Percentiles rank a stretch among this genome's conserved stretches.
These are phyloP conservation scores for Lytechinus pictus DNA, from an alignment of 35 echinoderm and acorn worm genomes.

Conservation along the genomic window DNA sequence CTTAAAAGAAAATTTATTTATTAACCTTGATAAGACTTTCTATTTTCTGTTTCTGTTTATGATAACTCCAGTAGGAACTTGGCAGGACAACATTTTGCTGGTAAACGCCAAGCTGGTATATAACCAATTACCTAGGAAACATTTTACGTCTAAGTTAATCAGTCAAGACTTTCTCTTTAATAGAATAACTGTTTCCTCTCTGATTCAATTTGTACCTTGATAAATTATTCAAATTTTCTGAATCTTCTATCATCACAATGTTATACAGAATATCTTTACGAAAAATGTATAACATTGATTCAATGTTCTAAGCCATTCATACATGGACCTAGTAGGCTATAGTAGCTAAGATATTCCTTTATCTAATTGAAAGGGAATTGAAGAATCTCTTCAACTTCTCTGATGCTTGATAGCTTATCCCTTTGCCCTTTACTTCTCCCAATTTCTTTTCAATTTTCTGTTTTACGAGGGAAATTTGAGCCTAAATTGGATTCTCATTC, in stretches of 20 bases:
- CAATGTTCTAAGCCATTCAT: background rate
- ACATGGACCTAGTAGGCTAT: background rate
- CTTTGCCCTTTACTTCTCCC: background rate
- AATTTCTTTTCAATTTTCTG: constrained; percentile 14
- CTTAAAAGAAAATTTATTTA: no score
- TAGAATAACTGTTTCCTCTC: no score
- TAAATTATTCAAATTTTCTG: no score
- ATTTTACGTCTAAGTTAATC: no score
- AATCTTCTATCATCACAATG: background rate
- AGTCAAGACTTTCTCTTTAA: no score
- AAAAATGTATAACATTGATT: background rate
- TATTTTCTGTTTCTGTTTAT: no score
- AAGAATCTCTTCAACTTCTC: background rate
- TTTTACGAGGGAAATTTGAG: constrained; percentile 12
- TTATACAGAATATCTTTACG: background rate
- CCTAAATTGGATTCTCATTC: constrained; percentile 12
- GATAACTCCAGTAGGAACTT: no score
- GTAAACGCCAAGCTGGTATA: no score
- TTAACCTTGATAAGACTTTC: no score
- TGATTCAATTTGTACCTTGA: no score
- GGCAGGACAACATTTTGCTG: no score
- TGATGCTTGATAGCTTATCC: background rate
- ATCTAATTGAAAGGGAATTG: background rate
- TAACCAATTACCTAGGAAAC: no score
- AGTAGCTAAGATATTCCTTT: background rate